A percentile compares a stretch with the other conserved stretches of the same genome.
These are phyloP conservation scores for Eretmocerus hayati DNA, from an alignment of 2,888 invertebrate species.

Conservation along the genomic window DNA sequence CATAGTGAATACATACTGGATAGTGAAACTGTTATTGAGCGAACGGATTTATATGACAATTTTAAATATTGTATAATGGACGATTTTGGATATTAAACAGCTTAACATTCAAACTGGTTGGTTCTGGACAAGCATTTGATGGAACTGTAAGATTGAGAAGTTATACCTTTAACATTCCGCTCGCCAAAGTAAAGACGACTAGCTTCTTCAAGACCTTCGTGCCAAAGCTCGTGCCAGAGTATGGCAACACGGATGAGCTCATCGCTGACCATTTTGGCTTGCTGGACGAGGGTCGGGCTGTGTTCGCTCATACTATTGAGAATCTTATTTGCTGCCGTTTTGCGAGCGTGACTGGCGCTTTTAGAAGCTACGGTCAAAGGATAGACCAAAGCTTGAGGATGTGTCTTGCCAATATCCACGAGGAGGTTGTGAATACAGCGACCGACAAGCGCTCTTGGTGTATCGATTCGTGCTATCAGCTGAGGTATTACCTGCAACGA, in stretches of 20 bases:
- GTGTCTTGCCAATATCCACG: constrained; percentile 94
- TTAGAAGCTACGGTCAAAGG: constrained; percentile 96
- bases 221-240: constrained; percentile 99
- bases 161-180: constrained; percentile 71
- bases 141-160: not conserved
- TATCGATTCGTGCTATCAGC: constrained; percentile 95
- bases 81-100: too few species aligned
- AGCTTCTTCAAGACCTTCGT: constrained; percentile 94
- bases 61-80: too few species aligned
- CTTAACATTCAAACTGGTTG: too few species aligned
- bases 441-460: constrained; percentile 79
- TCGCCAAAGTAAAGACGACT: constrained; percentile 92
- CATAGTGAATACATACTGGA: too few species aligned
- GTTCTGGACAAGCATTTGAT: too few species aligned
- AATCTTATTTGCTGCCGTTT: constrained; percentile 89
- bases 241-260: constrained; percentile 97
- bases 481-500: constrained; percentile 78
- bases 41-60: too few species aligned
- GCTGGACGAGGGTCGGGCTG: constrained; percentile 83
- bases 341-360: constrained; percentile 75
- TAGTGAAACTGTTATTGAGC: too few species aligned
- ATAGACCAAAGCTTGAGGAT: constrained; percentile 96
- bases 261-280: constrained; percentile 93
- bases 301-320: constrained; percentile 94
- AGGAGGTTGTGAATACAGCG: constrained; percentile 87